Evolutionary conservation across 2,797 vertebrate species (phyloP), one percentile per base, ranked within the genome.

Genomic region (Chloroceryle amazona): DNA sequence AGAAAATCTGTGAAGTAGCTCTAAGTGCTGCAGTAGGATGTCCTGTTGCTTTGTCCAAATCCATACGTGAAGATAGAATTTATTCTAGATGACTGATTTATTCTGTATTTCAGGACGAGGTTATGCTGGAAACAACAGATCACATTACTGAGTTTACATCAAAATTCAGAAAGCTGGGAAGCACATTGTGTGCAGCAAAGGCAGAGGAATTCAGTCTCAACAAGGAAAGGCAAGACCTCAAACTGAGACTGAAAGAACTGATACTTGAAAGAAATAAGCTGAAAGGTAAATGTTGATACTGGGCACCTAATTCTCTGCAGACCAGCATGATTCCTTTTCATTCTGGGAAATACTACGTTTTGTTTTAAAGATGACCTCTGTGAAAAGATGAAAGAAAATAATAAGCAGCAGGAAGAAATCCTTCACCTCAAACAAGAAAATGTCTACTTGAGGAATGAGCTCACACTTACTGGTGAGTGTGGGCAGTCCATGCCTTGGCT

Each of bases 351-450:
- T 60, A n/a, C 26, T 61, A 11, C 26, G 2, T 63, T 78, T 94
- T 94, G 55, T 86, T 97, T 79, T 96, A 51, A 94, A 99, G 99
- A 97, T 83, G 97, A 98, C 65, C 95, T 99, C 37, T 97, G 89
- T 65, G 98, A 98, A 87, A 99, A 98, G 96, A 98, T 96, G 20
- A 94, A 97, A 37, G 99, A 99, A 96, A 99, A 98, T 96, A 99
- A 98, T 57, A 97, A 96, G 22, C 99, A 99, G 81, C 98, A 98
- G 73, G 99, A 99, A 89, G 99, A 99, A 96, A 98, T 99, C 67
- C 98, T 99, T 95, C 98, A 98, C 7, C 98, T 99, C 90, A 99
- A 98, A 88, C 98, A 99, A 85, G 99, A 99, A 96, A 98, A 98
- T 3, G 95, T 97, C 93, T 98, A 97, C 86, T 97, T 99, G 49